These are phyloP conservation scores for Dryomyza anilis DNA, from an alignment of 2,888 invertebrate species.

Conservation along the genomic window DNA sequence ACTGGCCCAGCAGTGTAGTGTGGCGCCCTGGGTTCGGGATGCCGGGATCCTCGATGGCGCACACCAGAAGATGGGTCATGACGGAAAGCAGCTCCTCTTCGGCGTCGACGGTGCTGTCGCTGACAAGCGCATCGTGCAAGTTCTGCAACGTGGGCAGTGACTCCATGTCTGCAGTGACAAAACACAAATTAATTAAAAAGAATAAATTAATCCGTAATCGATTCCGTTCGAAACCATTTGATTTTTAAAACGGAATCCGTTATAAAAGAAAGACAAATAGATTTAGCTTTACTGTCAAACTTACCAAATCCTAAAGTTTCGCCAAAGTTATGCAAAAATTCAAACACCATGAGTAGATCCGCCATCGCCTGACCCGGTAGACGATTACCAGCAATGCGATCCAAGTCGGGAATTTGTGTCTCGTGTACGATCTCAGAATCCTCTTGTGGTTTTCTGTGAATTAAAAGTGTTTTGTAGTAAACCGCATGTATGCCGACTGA, in stretches of 20 bases:
- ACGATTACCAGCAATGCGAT: slow-evolving; percentile 79
- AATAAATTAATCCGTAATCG: no score
- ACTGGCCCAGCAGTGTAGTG: slow-evolving; percentile 88
- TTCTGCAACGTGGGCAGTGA: slow-evolving; percentile 85
- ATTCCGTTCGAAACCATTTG: no score
- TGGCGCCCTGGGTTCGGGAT: slow-evolving; percentile 88
- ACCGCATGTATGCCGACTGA: not conserved
- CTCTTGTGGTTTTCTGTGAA: slow-evolving; percentile 81
- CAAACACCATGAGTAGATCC: slow-evolving; percentile 92
- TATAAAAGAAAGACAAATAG: no score
- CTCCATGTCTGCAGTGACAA: slow-evolving; percentile 76
- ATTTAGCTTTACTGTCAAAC: slow-evolving; percentile 42
- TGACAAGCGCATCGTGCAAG: slow-evolving; percentile 81
- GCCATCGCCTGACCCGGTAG: slow-evolving; percentile 89
- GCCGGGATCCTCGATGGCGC: slow-evolving; percentile 93
- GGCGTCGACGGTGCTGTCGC: slow-evolving; percentile 75
- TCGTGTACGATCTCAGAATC: slow-evolving; percentile 85
- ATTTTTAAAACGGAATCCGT: no score
- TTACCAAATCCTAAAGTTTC: slow-evolving; percentile 91
- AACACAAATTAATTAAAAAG: no score
- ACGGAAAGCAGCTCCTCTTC: slow-evolving; percentile 87
- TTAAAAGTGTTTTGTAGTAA: not conserved
- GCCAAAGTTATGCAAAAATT: slow-evolving; percentile 95
- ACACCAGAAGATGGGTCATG: slow-evolving; percentile 86
- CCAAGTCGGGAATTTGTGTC: slow-evolving; percentile 72